Evolutionary conservation across 1,140 invertebrate species (phyloP).

Genomic region (Leptinotarsa defecta): DNA sequence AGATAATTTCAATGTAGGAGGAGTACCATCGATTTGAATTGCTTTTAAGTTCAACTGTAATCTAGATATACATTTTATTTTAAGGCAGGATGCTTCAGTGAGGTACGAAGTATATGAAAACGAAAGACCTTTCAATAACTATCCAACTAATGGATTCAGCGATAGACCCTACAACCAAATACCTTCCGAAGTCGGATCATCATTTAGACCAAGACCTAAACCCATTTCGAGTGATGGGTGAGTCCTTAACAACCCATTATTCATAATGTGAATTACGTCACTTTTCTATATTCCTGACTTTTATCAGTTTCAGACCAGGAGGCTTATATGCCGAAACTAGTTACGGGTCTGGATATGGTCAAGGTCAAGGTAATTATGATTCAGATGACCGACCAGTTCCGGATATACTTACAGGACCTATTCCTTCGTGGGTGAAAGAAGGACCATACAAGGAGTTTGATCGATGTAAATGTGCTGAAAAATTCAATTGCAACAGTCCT

Average conservation of each 20-base stretch:
- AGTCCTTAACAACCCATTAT: neutral
- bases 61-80: slow-evolving; percentile 6
- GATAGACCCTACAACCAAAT: slow-evolving; percentile 11
- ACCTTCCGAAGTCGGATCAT: slow-evolving; percentile 11
- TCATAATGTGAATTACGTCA: too few species aligned
- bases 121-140: neutral
- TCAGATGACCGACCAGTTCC: slow-evolving; percentile 28
- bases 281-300: too few species aligned
- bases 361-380: slow-evolving; percentile 32
- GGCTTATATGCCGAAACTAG: slow-evolving; percentile 35
- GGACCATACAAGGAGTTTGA: slow-evolving; percentile 58
- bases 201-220: neutral
- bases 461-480: slow-evolving; percentile 61
- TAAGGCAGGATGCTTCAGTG: slow-evolving; percentile 16
- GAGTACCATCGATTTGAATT: too few species aligned
- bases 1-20: too few species aligned
- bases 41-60: too few species aligned
- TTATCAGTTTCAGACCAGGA: slow-evolving; percentile 39
- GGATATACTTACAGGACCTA: slow-evolving; percentile 53
- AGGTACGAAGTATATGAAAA: slow-evolving; percentile 33
- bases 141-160: slow-evolving; percentile 8
- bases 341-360: slow-evolving; percentile 30
- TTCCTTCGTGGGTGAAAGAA: slow-evolving; percentile 57
- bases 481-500: slow-evolving; percentile 62
- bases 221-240: neutral